Conservation (phyloP, 2,888 invertebrate genomes). For the Celastrina argiolus region DNA sequence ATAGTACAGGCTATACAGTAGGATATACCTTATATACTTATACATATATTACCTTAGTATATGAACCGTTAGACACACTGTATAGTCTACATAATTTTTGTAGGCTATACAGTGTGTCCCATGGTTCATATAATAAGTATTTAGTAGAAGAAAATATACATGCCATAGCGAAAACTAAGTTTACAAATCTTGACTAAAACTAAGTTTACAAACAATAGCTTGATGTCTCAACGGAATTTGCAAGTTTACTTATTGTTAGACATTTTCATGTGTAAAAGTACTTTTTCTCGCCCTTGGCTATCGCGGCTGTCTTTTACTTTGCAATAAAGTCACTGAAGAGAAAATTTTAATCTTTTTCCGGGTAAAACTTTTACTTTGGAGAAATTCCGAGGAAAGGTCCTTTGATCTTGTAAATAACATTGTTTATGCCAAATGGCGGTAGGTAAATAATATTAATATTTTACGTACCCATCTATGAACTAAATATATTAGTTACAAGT, state of each 20-base stretch:
- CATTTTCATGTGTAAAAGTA: background rate
- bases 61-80: no score
- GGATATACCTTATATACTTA: no score
- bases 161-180: no score
- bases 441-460: background rate
- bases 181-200: no score
- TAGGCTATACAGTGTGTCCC: no score
- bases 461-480: no score
- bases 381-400: background rate
- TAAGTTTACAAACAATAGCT: background rate
- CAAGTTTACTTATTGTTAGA: slow-evolving; percentile 11
- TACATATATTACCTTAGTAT: no score
- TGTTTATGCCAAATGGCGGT: background rate
- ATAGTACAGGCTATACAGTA: no score
- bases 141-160: no score
- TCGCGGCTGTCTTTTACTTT: background rate
- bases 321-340: background rate
- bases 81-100: no score
- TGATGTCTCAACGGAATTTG: background rate
- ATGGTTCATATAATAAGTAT: no score
- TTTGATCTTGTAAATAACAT: background rate
- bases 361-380: background rate
- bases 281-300: background rate
- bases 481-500: no score
- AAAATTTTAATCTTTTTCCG: background rate